Evolutionary conservation across 1,140 invertebrate genomes (phyloP).

Genomic region (Eumaeus atala): DNA sequence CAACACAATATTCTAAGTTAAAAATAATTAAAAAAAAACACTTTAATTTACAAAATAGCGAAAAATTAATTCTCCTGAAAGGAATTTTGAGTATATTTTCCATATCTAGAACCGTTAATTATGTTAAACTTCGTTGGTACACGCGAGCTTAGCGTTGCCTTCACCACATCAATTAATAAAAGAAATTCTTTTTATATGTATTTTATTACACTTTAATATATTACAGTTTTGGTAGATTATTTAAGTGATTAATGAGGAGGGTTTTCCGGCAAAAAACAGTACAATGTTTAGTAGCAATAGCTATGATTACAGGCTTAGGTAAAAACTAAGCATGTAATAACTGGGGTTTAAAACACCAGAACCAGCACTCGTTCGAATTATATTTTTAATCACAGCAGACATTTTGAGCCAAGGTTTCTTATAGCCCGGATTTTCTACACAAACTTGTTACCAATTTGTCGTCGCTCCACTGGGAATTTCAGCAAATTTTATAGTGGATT

Average conservation of each 20-base stretch:
- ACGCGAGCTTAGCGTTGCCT: neutral
- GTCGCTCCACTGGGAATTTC: constrained; percentile 4
- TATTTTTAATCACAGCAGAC: neutral
- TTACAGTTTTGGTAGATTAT: constrained; percentile 4
- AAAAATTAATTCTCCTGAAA: constrained; percentile 10
- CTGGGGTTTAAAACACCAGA: too few relatives aligned
- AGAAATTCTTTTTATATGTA: constrained; percentile 10
- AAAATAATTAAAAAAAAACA: neutral
- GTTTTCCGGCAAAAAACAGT: neutral
- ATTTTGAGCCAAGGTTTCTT: neutral
- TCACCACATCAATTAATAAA: constrained; percentile 1
- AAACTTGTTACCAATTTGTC: constrained; percentile 5
- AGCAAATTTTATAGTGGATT: constrained; percentile 2
- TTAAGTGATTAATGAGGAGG: constrained; percentile 2
- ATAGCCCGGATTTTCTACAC: neutral
- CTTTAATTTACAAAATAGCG: constrained; percentile 2
- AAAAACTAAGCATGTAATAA: too few relatives aligned
- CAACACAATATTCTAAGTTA: neutral
- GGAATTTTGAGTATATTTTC: constrained; percentile 10
- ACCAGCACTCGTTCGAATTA: too few relatives aligned
- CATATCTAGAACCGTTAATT: constrained; percentile 8
- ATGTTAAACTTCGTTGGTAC: neutral
- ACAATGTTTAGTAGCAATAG: too few relatives aligned
- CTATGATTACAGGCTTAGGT: too few relatives aligned
- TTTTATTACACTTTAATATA: constrained; percentile 2